phyloP scores from a whole-genome alignment of 2,113 vertebrate genomes.

The Heptranchias perlo region DNA sequence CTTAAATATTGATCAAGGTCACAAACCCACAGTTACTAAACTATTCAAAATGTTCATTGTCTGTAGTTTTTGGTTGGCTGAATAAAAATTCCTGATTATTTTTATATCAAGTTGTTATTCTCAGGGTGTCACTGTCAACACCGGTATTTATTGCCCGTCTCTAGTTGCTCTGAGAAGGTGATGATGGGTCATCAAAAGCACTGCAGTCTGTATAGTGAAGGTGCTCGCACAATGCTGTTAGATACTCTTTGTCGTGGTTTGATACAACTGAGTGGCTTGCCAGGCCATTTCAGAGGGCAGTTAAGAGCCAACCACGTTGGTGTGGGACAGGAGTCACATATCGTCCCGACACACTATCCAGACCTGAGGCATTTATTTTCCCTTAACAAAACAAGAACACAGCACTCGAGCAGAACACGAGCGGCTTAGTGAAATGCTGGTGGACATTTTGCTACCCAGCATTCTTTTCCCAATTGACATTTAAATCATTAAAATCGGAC shows the following conservation, averaged over 20 bases:
- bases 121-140: neutral
- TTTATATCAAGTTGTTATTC: too few species aligned
- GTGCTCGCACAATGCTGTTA: neutral
- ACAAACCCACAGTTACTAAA: neutral
- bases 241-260: neutral
- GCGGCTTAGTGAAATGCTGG: too few species aligned
- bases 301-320: neutral
- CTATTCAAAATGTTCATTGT: conserved; percentile 16
- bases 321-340: neutral
- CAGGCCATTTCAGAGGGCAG: neutral
- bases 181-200: neutral
- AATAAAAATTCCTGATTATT: neutral
- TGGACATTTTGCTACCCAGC: too few species aligned
- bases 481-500: neutral
- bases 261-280: neutral
- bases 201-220: neutral
- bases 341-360: neutral
- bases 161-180: neutral
- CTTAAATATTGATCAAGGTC: conserved; percentile 32
- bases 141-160: neutral
- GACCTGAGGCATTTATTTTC: neutral
- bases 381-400: too few species aligned
- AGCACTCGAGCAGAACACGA: too few species aligned
- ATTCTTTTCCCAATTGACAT: neutral
- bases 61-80: neutral